Base-by-base conservation (phyloP, 2,888 invertebrate species). In the Xanthia icteritia region DNA sequence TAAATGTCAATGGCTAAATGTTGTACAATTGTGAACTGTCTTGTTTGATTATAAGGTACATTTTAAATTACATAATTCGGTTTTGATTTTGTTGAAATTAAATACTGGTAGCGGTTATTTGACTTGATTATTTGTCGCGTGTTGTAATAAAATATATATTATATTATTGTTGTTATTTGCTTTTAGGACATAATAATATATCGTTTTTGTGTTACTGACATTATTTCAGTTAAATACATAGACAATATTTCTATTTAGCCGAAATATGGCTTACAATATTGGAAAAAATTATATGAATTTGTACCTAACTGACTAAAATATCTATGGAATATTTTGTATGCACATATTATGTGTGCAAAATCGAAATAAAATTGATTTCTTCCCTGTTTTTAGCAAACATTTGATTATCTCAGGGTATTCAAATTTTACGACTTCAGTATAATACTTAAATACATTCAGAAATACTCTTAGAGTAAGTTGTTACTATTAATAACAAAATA, bases 1-100 rank as follows among this genome's bases (percentile, higher is more conserved):
- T 73, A 85, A 87, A 87, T 87, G 86, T 83, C 87, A 87, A 36
- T 66, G 20, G 56, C 36, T 73, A 69, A 67, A 77, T 77, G 66
- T 77, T 73, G 48, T 27, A 66, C 68, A 81, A 72, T 66, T 74
- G 81, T 77, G 65, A 81, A 81, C 83, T 66, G 81, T 83, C 74
- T 63, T 17, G 72, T 77, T 58, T 4, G 27, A 36, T 63, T 31
- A 76, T 83, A 76, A 79, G 82, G 69, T 82, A 58, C 71, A 75
- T 27, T 79, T 83, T 69, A 15, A 74, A 72, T 69, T 79, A 58
- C 60, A 48, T n/a, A n/a, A n/a, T n/a, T n/a, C n/a, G 36, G 45
- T 72, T 15, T 6, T 11, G n/a, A 11, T 54, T 58, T 51, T 73
- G 48, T n/a, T 36, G 65, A 56, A 45, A 61, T 17, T 17, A 13